phyloP scores from a whole-genome alignment of 2,888 invertebrate species.

The Girardia tigrina region DNA sequence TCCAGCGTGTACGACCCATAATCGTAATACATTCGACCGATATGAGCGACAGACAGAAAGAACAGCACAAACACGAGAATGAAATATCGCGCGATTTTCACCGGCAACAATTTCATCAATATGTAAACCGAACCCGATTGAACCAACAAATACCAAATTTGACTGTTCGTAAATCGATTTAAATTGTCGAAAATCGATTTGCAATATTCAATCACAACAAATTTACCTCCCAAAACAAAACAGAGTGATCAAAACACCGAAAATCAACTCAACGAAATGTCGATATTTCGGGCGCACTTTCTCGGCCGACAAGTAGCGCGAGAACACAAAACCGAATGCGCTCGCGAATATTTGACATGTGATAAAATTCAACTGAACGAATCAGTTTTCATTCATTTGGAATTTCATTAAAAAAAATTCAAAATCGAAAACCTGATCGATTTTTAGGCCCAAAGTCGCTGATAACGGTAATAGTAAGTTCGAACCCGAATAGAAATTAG shows the following conservation, averaged over 20 bases:
- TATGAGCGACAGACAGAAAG: constrained; percentile 75
- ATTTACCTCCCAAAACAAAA: background rate
- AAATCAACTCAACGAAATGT: background rate
- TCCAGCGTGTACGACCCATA: constrained; percentile 76
- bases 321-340: background rate
- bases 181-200: background rate
- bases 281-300: background rate
- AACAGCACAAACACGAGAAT: constrained; percentile 52
- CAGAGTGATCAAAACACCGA: background rate
- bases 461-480: background rate
- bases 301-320: background rate
- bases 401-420: background rate
- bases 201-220: too few relatives aligned
- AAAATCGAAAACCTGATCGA: background rate
- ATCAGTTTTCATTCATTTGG: background rate
- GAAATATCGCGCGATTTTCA: background rate
- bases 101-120: background rate
- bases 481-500: background rate
- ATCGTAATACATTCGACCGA: constrained; percentile 72
- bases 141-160: background rate
- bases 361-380: background rate
- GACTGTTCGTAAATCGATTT: background rate
- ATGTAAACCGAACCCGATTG: background rate
- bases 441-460: background rate
- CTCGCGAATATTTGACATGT: background rate